Evolutionary conservation across 2,113 vertebrate species (phyloP).

Genomic region (Neolamprologus variostigma): DNA sequence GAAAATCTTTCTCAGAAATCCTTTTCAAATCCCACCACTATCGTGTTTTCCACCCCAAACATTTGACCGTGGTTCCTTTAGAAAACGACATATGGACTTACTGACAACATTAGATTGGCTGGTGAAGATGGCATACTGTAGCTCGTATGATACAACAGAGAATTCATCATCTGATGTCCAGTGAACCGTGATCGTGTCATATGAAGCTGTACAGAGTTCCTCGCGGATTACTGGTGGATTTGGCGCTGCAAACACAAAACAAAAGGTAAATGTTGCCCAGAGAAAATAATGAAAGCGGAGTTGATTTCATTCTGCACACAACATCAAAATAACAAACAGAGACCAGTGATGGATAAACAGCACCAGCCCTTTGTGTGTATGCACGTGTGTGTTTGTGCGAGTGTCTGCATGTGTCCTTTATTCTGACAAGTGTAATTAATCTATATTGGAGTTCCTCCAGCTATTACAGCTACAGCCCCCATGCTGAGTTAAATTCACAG

Average conservation of each 20-base stretch:
- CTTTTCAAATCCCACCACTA: not conserved
- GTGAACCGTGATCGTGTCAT: slow-evolving; percentile 96
- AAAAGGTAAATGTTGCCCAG: slow-evolving; percentile 4
- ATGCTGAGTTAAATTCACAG: slow-evolving; percentile 14
- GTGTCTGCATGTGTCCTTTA: not conserved
- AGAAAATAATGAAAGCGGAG: not conserved
- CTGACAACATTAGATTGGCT: slow-evolving; percentile 93
- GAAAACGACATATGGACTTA: slow-evolving; percentile 70
- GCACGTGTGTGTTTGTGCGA: not conserved
- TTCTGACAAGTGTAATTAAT: slow-evolving; percentile 44
- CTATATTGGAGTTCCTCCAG: slow-evolving; percentile 4
- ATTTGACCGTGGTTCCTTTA: not conserved
- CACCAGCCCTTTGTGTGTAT: not conserved
- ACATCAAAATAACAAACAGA: not conserved
- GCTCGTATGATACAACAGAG: slow-evolving; percentile 92
- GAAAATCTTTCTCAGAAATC: not conserved
- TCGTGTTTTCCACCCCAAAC: not conserved
- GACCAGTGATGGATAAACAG: not conserved
- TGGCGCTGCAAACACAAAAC: slow-evolving; percentile 75
- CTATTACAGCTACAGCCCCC: slow-evolving; percentile 20
- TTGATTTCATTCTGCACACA: not conserved
- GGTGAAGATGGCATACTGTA: slow-evolving; percentile 96
- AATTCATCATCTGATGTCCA: slow-evolving; percentile 98
- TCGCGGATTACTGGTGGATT: slow-evolving; percentile 90
- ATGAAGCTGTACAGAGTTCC: slow-evolving; percentile 94